Evolutionary conservation across 2,113 vertebrate species (phyloP), one percentile per base, ranked within the genome.

Genomic region (Solea senegalensis): DNA sequence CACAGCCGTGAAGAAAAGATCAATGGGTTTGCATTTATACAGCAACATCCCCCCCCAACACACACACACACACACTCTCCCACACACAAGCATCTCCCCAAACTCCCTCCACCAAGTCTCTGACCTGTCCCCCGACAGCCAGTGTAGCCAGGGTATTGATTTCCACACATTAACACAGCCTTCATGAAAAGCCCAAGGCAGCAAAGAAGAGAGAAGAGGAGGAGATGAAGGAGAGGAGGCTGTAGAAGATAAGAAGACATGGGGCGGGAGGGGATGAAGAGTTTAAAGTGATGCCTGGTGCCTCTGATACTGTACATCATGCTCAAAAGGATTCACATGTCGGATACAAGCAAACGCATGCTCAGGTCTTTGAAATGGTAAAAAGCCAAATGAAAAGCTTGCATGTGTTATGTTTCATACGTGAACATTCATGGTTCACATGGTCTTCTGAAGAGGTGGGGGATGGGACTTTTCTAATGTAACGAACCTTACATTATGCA

Each of bases 71-170:
- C 41, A 45, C 1, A 11, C 53, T 6, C 60, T 9, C 8, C 34
- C n/a, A 34, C 28, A 46, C 14, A 39, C 46, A 60, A 49, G 15
- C 12, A 27, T 14, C 51, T 0, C 55, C 5, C 57, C 34, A 43
- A 27, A 61, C 26, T 43, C 21, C 57, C 41, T 65, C 65, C 74
- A 14, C 62, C 68, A 46, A 61, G 71, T 61, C 58, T 76, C 70
- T 56, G 69, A 78, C 73, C 64, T 62, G 45, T 59, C 40, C 72
- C 53, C 74, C 9, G 50, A 66, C 85, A 64, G 84, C 71, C 28
- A 46, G 51, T 14, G 9, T 53, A 69, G 59, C 48, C 69, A 65
- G 69, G 55, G 52, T 83, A 90, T 90, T 57, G 91, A 92, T 89
- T 86, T 81, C 59, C 68, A 71, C 62, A 81, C 81, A 83, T 78